Evolutionary conservation across 2,113 vertebrate genomes (phyloP).

Genomic region (Microcebus lehilahytsara): DNA sequence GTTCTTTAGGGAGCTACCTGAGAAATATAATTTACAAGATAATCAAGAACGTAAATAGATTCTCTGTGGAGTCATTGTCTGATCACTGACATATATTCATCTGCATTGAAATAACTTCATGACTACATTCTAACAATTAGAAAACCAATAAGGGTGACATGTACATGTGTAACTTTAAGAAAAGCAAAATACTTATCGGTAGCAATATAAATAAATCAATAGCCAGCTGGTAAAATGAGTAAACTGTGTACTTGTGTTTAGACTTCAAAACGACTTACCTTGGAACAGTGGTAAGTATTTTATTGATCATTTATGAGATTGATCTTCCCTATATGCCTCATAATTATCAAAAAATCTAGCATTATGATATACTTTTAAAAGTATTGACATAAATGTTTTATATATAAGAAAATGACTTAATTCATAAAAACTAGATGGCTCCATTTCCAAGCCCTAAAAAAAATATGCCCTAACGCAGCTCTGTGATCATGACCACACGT

Average conservation of each 20-base stretch:
- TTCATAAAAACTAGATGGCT: neutral
- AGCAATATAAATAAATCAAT: conserved; percentile 2
- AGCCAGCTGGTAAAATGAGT: neutral
- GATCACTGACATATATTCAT: conserved; percentile 53
- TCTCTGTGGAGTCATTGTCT: conserved; percentile 42
- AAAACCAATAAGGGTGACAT: conserved; percentile 18
- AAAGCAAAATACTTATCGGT: neutral
- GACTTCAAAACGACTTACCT: conserved; percentile 12
- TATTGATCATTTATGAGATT: neutral
- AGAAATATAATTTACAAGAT: conserved; percentile 73
- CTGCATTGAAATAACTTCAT: conserved; percentile 38
- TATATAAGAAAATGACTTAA: neutral
- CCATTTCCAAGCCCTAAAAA: neutral
- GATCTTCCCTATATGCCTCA: neutral
- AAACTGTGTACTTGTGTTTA: neutral
- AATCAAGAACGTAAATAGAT: conserved; percentile 75
- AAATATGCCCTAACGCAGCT: neutral
- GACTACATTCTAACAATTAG: conserved; percentile 43
- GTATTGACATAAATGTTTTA: neutral
- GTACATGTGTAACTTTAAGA: neutral
- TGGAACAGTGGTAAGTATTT: neutral
- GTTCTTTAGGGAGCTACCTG: conserved; percentile 64
- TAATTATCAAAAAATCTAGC: conserved; percentile 8
- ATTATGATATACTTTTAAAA: neutral
- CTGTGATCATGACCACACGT: neutral